phyloP scores from a whole-genome alignment of 1,140 invertebrate genomes.

The Cotesia typhae region DNA sequence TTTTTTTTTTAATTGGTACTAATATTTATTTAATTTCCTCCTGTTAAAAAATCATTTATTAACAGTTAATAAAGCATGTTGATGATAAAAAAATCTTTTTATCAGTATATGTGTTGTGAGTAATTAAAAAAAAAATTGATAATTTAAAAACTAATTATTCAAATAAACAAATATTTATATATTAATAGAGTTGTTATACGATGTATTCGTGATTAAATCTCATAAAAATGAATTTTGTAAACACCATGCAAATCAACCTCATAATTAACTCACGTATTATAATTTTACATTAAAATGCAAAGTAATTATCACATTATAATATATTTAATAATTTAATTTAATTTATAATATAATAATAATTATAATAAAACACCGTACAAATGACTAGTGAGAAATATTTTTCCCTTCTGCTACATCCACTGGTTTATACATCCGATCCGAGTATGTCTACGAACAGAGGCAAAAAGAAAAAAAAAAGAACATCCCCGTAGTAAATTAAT shows the following conservation, averaged over 20 bases:
- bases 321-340: background rate
- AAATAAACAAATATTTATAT: conserved; percentile 3
- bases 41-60: too few relatives aligned
- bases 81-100: too few relatives aligned
- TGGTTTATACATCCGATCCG: too few relatives aligned
- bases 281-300: conserved; percentile 19
- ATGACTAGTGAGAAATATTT: conserved; percentile 8
- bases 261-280: conserved; percentile 25
- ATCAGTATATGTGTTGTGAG: too few relatives aligned
- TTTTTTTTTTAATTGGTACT: too few relatives aligned
- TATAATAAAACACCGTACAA: background rate
- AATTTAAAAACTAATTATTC: too few relatives aligned
- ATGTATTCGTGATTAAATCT: background rate
- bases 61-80: too few relatives aligned
- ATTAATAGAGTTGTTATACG: conserved; percentile 7
- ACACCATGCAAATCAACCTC: conserved; percentile 25
- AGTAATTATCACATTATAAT: conserved; percentile 18
- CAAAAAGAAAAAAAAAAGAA: background rate
- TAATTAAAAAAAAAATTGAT: too few relatives aligned
- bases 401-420: too few relatives aligned
- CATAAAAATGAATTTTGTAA: conserved; percentile 13
- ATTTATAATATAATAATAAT: conserved; percentile 1
- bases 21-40: too few relatives aligned
- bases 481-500: too few relatives aligned
- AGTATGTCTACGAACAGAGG: too few relatives aligned